A percentile compares a stretch with the other conserved stretches of the same genome.
Evolutionary conservation across 2,888 invertebrate genomes (phyloP).

Genomic region (Calliopum simillimum): DNA sequence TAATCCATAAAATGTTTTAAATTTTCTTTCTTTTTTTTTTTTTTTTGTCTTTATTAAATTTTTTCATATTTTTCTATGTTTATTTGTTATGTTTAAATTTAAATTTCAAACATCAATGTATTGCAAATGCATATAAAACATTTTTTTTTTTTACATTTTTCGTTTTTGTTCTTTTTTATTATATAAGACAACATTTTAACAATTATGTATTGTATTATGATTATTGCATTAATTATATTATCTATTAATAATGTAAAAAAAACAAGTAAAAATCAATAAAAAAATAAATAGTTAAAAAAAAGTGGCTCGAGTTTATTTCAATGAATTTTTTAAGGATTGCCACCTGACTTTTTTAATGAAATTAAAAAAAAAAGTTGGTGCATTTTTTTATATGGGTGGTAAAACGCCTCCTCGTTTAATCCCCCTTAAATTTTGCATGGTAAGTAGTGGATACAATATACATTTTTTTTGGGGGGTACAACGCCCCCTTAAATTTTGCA

Average conservation of each 20-base stretch:
- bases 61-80: conserved; percentile 4
- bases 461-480: too few species aligned
- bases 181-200: conserved; percentile 2
- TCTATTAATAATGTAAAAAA: conserved; percentile 3
- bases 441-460: too few species aligned
- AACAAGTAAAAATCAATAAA: not conserved
- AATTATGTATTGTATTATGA: not conserved
- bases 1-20: not conserved
- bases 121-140: conserved; percentile 46
- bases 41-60: conserved; percentile 10
- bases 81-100: conserved; percentile 4
- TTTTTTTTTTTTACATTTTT: conserved; percentile 33
- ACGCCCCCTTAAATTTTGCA: too few species aligned
- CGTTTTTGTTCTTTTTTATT: not conserved
- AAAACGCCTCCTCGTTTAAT: too few species aligned
- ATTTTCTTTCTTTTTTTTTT: not conserved
- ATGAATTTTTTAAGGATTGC: not conserved
- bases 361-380: too few species aligned
- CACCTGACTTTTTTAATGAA: too few species aligned
- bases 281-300: not conserved
- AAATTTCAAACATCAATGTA: conserved; percentile 41
- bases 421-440: too few species aligned
- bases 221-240: too few species aligned
- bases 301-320: not conserved
- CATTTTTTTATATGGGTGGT: too few species aligned